Conservation (phyloP, 2,888 invertebrate genomes). For the Brachyopa scutellaris region DNA sequence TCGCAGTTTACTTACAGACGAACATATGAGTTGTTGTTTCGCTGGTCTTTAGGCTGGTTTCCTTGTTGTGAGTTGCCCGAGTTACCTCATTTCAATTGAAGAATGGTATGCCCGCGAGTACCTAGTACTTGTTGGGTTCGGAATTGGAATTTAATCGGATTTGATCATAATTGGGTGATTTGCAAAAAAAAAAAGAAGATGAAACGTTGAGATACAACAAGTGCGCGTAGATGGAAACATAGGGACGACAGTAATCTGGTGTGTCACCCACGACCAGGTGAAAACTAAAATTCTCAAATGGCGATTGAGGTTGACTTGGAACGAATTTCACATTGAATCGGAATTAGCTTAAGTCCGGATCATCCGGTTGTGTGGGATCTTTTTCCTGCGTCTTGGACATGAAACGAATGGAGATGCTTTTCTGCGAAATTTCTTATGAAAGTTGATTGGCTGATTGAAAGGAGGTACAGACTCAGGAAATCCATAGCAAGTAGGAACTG, state of each 20-base stretch:
- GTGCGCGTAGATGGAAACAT: too few species aligned
- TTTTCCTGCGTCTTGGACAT: background rate
- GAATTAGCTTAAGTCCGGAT: slow-evolving; percentile 36
- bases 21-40: slow-evolving; percentile 28
- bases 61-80: slow-evolving; percentile 34
- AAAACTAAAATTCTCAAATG: too few species aligned
- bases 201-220: background rate
- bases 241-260: too few species aligned
- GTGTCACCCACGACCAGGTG: too few species aligned
- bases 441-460: background rate
- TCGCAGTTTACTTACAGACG: background rate
- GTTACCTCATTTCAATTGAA: slow-evolving; percentile 34
- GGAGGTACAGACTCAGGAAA: too few species aligned
- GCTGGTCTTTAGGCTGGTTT: slow-evolving; percentile 39
- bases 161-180: slow-evolving; percentile 36
- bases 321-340: slow-evolving; percentile 18
- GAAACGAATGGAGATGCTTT: background rate
- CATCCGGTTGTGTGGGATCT: slow-evolving; percentile 8
- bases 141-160: slow-evolving; percentile 31
- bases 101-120: slow-evolving; percentile 16
- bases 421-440: background rate
- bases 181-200: slow-evolving; percentile 16
- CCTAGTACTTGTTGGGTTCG: slow-evolving; percentile 15
- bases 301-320: slow-evolving; percentile 28
- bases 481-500: too few species aligned